Evolutionary conservation across 2,888 invertebrate species (phyloP).

Genomic region (Drosophila siamana): DNA sequence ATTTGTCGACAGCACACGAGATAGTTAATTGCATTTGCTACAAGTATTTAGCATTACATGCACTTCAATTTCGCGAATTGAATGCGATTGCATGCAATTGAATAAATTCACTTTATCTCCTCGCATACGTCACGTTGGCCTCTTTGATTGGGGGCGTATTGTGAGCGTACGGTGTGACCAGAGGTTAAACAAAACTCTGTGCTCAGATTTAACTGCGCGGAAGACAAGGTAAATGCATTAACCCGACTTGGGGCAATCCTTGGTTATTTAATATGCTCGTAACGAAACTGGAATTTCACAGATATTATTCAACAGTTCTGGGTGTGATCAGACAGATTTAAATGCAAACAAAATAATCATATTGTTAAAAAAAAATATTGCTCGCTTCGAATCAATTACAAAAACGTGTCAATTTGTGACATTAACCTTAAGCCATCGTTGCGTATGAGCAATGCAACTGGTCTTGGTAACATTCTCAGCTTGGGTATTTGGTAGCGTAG

Average conservation of each 20-base stretch:
- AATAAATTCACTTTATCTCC: slow-evolving; percentile 54
- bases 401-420: slow-evolving; percentile 67
- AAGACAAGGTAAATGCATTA: slow-evolving; percentile 13
- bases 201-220: neutral
- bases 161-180: slow-evolving; percentile 23
- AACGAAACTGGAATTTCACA: neutral
- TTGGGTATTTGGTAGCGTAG: slow-evolving; percentile 4
- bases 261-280: slow-evolving; percentile 17
- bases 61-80: slow-evolving; percentile 47
- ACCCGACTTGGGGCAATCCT: neutral
- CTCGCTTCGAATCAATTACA: slow-evolving; percentile 53
- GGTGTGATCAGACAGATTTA: slow-evolving; percentile 46
- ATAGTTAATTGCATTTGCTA: slow-evolving; percentile 60
- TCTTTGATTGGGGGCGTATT: slow-evolving; percentile 42
- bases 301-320: slow-evolving; percentile 20
- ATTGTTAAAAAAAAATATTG: slow-evolving; percentile 40
- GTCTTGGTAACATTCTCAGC: slow-evolving; percentile 5
- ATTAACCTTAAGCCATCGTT: slow-evolving; percentile 70
- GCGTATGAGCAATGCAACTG: slow-evolving; percentile 62
- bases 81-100: slow-evolving; percentile 63
- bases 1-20: slow-evolving; percentile 58
- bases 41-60: slow-evolving; percentile 55
- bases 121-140: slow-evolving; percentile 30
- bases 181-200: neutral
- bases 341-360: slow-evolving; percentile 45